Conservation (phyloP, 2,888 invertebrate species). For the Drosophila mayaguana region DNA sequence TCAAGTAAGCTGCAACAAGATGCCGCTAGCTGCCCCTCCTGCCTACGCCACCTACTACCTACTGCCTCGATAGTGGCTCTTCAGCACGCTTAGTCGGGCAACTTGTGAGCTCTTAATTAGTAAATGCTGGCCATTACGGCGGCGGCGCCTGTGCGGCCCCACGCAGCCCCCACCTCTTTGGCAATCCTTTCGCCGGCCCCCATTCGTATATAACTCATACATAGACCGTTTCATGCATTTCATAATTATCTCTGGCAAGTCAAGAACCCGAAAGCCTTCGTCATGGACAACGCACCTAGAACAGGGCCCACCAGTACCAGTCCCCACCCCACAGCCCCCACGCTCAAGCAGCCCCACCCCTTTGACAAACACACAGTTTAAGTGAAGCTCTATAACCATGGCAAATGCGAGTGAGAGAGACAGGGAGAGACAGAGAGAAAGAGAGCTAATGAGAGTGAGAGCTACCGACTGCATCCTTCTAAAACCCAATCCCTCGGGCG, state of each 20-base stretch:
- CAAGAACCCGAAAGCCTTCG: constrained; percentile 79
- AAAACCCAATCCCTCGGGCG: constrained; percentile 31
- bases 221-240: constrained; percentile 75
- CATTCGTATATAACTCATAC: constrained; percentile 66
- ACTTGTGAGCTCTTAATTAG: constrained; percentile 79
- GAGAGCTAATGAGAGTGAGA: constrained; percentile 20
- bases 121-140: constrained; percentile 78
- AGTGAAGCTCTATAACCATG: constrained; percentile 50
- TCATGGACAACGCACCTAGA: constrained; percentile 73
- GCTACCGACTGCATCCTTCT: constrained; percentile 16
- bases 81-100: constrained; percentile 64
- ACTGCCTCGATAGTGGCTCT: constrained; percentile 53
- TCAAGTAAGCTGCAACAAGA: constrained; percentile 53
- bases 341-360: not conserved
- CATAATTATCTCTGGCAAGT: constrained; percentile 76
- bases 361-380: constrained; percentile 33
- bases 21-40: constrained; percentile 21
- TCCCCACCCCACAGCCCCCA: not conserved
- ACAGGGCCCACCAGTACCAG: constrained; percentile 11
- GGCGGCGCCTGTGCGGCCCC: constrained; percentile 52
- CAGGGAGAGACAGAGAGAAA: not conserved
- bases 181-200: constrained; percentile 3
- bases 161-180: not conserved
- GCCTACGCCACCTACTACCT: not conserved
- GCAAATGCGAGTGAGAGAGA: constrained; percentile 40